Base-by-base conservation (phyloP, 2,113 vertebrate genomes). In the Caracal caracal region DNA sequence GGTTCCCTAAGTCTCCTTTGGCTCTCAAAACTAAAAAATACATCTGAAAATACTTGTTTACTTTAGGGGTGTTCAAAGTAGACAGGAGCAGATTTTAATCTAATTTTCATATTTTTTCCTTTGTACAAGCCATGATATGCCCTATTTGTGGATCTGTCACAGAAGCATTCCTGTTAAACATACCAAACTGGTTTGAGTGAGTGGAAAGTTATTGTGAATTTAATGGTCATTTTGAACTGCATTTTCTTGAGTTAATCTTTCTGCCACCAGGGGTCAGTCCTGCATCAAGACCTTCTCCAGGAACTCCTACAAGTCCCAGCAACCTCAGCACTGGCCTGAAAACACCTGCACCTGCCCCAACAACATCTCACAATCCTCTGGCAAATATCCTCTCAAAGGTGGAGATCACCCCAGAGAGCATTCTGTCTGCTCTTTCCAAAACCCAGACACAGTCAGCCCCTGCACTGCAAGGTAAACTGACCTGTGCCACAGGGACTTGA, bases 321-420 rank as follows among this genome's bases (percentile, higher is more conserved):
- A 98, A 97, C 86, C 99, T 99, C 24, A 96, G 98, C 0, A 94
- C 99, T 7, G 95, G 98, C 97, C 96, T 99, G 93, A 99, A 99
- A 99, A 96, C 99, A 12, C 98, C 99, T 3, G 98, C 97, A 6
- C 89, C 99, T 10, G 98, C 99, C 37, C 98, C 99, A 0, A 97
- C 98, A 9, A 28, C 97, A 87, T 93, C 98, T 97, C 93, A 99
- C 2, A 99, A 98, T 78, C 99, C 99, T 0, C 97, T 99, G 97
- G 99, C 99, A 66, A 99, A 99, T 96, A 99, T 99, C 90, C 98
- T 99, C 97, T 99, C 99, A 20, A 99, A 99, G 80, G 99, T 99
- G 33, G 99, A 99, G 98, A 99, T 99, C 97, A 99, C 99, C 90
- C 99, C 99, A 0, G 99, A 99, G 97, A 99, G 99, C 92, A 99